Percentiles rank a stretch among this genome's conserved stretches.
Evolutionary conservation across 2,797 vertebrate species (phyloP).

Genomic region (Gobionotothen gibberifrons): DNA sequence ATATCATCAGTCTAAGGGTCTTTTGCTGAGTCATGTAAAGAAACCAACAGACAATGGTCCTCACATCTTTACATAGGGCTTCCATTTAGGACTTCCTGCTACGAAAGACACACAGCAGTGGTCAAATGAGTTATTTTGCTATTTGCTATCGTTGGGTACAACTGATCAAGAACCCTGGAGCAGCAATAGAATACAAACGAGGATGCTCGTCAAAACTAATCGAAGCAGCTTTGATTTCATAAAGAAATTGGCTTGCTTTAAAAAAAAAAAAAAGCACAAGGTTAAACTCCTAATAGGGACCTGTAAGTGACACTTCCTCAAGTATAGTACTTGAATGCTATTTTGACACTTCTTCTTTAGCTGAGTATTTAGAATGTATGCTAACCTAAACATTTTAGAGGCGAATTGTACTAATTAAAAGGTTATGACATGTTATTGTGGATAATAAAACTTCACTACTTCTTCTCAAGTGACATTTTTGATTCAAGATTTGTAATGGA

Average conservation of each 20-base stretch:
- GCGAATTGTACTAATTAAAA: no score
- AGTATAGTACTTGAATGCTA: no score
- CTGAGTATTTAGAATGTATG: no score
- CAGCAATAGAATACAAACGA: not conserved
- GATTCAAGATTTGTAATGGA: no score
- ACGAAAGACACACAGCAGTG: not conserved
- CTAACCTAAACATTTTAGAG: no score
- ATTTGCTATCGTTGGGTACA: not conserved
- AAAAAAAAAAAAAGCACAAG: not conserved
- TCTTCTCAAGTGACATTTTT: no score
- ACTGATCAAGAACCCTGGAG: not conserved
- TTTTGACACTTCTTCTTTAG: no score
- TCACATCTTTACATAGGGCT: constrained; percentile 27
- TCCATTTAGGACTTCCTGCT: constrained; percentile 17
- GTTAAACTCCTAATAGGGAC: not conserved
- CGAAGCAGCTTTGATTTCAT: not conserved
- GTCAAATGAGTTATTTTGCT: not conserved
- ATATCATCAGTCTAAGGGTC: constrained; percentile 59
- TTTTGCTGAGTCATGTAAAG: constrained; percentile 59
- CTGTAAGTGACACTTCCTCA: no score
- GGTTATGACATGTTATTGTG: no score
- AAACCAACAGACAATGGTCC: constrained; percentile 21
- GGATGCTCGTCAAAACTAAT: not conserved
- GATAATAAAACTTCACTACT: no score
- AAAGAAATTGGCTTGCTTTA: not conserved